phyloP scores from a whole-genome alignment of 2,113 vertebrate genomes.

The Oophaga pumilio region DNA sequence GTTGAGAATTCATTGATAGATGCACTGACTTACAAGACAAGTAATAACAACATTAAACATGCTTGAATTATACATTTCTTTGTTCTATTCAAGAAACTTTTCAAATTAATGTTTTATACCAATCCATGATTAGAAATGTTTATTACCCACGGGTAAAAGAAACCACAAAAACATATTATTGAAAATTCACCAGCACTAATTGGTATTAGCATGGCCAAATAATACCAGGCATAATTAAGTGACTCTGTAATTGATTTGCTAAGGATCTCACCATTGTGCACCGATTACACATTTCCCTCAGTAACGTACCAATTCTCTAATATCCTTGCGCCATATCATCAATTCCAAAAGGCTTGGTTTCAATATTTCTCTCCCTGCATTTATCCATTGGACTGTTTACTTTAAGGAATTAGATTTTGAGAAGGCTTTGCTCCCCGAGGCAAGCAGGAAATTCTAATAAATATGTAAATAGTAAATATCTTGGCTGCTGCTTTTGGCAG shows the following conservation, averaged over 20 bases:
- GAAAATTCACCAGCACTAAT: constrained; percentile 71
- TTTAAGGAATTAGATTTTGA: constrained; percentile 81
- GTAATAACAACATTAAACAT: not conserved
- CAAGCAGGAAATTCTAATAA: constrained; percentile 79
- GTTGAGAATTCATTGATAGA: not conserved
- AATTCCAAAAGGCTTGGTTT: constrained; percentile 71
- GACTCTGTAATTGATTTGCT: constrained; percentile 69
- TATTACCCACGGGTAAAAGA: constrained; percentile 63
- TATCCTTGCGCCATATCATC: constrained; percentile 70
- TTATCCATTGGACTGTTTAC: constrained; percentile 81
- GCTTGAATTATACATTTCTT: constrained; percentile 3
- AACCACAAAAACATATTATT: constrained; percentile 62
- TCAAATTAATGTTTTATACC: constrained; percentile 9
- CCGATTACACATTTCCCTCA: constrained; percentile 16
- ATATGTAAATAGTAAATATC: constrained; percentile 79
- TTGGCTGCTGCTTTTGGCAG: constrained; percentile 64
- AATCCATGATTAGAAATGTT: constrained; percentile 54
- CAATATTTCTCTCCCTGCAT: constrained; percentile 67
- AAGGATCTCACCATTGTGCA: constrained; percentile 33
- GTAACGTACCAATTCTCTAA: constrained; percentile 51
- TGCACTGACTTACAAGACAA: not conserved
- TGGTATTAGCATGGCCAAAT: constrained; percentile 69
- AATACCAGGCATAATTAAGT: constrained; percentile 73
- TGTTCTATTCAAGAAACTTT: constrained; percentile 22
- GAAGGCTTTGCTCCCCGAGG: constrained; percentile 68